Conservation (phyloP, 2,888 invertebrate genomes). For the Mesoligia furuncula region DNA sequence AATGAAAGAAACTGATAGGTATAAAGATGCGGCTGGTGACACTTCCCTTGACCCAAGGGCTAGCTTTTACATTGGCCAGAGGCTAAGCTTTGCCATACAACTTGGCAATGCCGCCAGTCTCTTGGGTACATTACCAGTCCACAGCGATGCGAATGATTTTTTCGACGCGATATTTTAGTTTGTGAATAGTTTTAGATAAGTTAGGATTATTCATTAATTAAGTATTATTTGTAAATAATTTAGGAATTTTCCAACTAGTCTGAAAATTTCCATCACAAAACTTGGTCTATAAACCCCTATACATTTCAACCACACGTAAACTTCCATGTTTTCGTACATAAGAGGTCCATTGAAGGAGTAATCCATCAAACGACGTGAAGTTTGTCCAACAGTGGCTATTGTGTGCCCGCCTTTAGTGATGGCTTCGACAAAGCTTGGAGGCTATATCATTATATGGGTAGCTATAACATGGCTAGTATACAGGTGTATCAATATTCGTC, state of each 20-base stretch:
- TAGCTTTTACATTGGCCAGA: too few species aligned
- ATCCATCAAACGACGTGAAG: slow-evolving; percentile 56
- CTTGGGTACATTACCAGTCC: too few species aligned
- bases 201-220: too few species aligned
- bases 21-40: too few species aligned
- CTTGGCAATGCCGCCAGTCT: too few species aligned
- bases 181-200: too few species aligned
- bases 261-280: background rate
- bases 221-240: background rate
- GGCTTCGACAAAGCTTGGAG: slow-evolving; percentile 34
- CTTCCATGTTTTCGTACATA: slow-evolving; percentile 18
- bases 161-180: too few species aligned
- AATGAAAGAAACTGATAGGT: too few species aligned
- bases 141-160: too few species aligned
- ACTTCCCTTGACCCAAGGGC: too few species aligned
- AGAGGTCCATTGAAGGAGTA: slow-evolving; percentile 49
- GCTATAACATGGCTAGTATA: slow-evolving; percentile 15
- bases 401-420: slow-evolving; percentile 49
- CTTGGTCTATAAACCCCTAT: slow-evolving; percentile 2
- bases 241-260: background rate
- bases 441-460: slow-evolving; percentile 26
- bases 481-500: slow-evolving; percentile 38
- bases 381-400: slow-evolving; percentile 51
- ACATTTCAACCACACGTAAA: slow-evolving; percentile 15
- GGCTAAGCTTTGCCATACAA: too few species aligned